Conservation (phyloP, 2,113 vertebrate species). For the Myotis yumanensis region DNA sequence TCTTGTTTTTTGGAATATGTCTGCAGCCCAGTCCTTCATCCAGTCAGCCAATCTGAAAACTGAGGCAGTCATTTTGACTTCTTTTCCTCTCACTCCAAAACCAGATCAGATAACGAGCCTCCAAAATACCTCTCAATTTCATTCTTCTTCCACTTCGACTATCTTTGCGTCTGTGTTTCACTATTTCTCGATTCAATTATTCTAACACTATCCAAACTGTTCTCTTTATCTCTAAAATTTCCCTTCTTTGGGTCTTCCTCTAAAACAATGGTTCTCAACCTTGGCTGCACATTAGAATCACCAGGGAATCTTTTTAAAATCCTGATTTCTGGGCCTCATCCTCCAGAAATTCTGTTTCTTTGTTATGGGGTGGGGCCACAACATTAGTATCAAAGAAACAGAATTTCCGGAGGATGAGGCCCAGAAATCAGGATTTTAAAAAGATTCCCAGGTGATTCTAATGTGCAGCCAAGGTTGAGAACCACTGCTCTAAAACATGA, state of each 20-base stretch:
- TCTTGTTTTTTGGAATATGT: background rate
- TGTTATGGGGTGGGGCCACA: too few relatives aligned
- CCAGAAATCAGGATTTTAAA: too few relatives aligned
- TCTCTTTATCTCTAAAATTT: constrained; percentile 9
- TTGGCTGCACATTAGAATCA: too few relatives aligned
- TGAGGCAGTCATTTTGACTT: background rate
- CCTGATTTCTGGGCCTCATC: too few relatives aligned
- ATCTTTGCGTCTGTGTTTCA: background rate
- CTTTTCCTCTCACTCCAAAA: background rate
- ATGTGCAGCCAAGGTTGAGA: too few relatives aligned
- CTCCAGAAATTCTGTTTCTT: too few relatives aligned
- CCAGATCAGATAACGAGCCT: background rate
- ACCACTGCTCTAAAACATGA: background rate
- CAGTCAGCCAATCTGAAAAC: background rate
- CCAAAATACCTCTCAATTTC: background rate
- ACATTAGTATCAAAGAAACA: too few relatives aligned
- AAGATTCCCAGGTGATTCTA: too few relatives aligned
- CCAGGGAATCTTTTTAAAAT: too few relatives aligned
- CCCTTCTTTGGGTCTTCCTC: background rate
- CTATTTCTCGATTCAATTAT: background rate
- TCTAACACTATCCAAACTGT: constrained; percentile 12
- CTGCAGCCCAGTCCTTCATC: background rate
- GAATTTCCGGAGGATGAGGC: too few relatives aligned
- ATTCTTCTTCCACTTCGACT: constrained; percentile 15
- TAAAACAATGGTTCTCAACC: background rate